Percentiles rank a stretch among this genome's conserved stretches.
phyloP scores from a whole-genome alignment of 2,888 invertebrate species.

The Drosophila prolongata region DNA sequence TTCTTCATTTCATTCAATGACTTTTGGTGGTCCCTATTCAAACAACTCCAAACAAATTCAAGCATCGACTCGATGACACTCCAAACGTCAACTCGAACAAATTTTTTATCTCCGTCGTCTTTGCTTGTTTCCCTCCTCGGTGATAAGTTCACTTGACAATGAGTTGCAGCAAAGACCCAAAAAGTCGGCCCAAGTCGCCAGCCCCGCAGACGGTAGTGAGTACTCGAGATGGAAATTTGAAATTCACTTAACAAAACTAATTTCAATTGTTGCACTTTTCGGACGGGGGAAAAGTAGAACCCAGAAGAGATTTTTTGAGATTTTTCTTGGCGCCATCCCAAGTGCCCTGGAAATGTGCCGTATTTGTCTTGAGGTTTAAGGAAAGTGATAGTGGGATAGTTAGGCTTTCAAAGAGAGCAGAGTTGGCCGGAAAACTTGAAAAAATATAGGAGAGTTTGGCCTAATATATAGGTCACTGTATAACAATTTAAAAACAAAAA shows the following conservation, averaged over 20 bases:
- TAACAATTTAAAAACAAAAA: no score
- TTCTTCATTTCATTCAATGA: constrained; percentile 80
- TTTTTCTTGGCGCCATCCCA: constrained; percentile 70
- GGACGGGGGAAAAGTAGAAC: constrained; percentile 40
- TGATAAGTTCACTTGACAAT: constrained; percentile 81
- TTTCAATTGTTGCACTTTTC: constrained; percentile 75
- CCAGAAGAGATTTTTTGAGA: constrained; percentile 47
- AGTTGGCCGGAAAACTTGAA: not conserved
- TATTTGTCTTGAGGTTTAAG: constrained; percentile 37
- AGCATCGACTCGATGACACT: constrained; percentile 79
- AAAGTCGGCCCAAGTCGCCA: constrained; percentile 41
- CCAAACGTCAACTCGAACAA: constrained; percentile 79
- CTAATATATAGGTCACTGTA: constrained; percentile 5
- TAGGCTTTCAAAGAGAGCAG: not conserved
- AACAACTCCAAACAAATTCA: constrained; percentile 80
- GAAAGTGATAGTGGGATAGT: constrained; percentile 64
- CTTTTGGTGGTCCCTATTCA: constrained; percentile 79
- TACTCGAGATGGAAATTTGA: constrained; percentile 67
- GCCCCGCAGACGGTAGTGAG: constrained; percentile 66
- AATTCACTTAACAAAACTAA: constrained; percentile 76
- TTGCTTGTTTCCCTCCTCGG: constrained; percentile 43
- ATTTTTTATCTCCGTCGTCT: constrained; percentile 34
- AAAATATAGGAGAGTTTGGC: not conserved
- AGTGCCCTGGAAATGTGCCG: constrained; percentile 51
- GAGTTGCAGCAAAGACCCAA: constrained; percentile 75